phyloP scores from a whole-genome alignment of 1,140 invertebrate genomes.

The Idris sp. region DNA sequence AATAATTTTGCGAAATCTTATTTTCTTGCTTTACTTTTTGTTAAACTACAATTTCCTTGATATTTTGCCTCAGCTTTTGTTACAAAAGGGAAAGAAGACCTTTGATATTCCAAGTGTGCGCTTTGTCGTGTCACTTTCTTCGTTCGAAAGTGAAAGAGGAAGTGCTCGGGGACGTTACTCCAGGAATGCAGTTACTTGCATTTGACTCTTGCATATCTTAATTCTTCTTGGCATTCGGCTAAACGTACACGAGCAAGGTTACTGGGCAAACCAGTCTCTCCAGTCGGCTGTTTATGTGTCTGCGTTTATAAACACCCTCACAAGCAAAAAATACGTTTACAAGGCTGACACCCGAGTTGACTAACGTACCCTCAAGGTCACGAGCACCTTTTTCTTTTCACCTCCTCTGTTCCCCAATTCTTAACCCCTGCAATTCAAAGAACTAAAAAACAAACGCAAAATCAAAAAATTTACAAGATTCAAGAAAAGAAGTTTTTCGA shows the following conservation, averaged over 20 bases:
- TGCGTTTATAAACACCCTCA: slow-evolving; percentile 43
- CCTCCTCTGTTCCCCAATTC: too few species aligned
- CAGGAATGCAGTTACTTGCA: slow-evolving; percentile 68
- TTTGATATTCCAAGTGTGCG: slow-evolving; percentile 48
- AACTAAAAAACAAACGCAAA: too few species aligned
- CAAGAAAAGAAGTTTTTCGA: too few species aligned
- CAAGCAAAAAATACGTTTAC: slow-evolving; percentile 55
- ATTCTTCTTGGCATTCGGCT: slow-evolving; percentile 56
- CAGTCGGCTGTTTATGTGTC: slow-evolving; percentile 59
- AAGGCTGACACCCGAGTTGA: slow-evolving; percentile 24
- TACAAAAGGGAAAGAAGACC: too few species aligned
- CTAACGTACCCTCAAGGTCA: slow-evolving; percentile 60
- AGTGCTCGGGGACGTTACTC: slow-evolving; percentile 27
- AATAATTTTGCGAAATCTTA: too few species aligned
- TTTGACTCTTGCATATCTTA: slow-evolving; percentile 59
- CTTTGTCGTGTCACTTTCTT: slow-evolving; percentile 60
- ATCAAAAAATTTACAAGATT: too few species aligned
- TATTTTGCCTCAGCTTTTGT: too few species aligned
- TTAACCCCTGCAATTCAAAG: too few species aligned
- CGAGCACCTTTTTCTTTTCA: slow-evolving; percentile 20
- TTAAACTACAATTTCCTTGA: too few species aligned
- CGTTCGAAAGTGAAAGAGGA: slow-evolving; percentile 59
- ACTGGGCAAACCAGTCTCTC: slow-evolving; percentile 71
- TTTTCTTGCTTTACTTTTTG: too few species aligned
- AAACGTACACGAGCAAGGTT: slow-evolving; percentile 66